These are phyloP conservation scores for Drosophila vallismaia DNA, from an alignment of 2,888 invertebrate species.

Conservation along the genomic window DNA sequence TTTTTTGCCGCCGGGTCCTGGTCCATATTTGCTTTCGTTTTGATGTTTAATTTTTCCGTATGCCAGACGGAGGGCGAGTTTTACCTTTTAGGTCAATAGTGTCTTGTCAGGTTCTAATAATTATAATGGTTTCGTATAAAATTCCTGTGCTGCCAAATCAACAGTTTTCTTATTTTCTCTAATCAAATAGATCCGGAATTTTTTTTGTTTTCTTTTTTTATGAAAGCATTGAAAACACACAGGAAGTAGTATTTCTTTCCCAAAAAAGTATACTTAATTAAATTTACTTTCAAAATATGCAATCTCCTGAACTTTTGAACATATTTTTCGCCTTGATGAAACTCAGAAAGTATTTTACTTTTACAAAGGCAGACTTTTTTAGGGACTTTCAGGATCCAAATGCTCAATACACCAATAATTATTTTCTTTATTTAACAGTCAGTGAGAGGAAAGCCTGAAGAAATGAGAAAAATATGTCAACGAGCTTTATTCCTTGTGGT, in stretches of 20 bases:
- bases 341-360: background rate
- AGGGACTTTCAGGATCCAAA: constrained; percentile 4
- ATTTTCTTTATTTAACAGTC: constrained; percentile 23
- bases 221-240: background rate
- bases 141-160: no score
- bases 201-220: background rate
- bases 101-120: no score
- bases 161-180: no score
- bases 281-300: background rate
- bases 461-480: constrained; percentile 25
- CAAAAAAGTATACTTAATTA: background rate
- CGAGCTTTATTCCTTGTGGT: constrained; percentile 26
- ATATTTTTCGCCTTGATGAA: background rate
- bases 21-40: constrained; percentile 19
- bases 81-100: no score
- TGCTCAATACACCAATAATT: constrained; percentile 24
- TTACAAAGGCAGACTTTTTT: background rate
- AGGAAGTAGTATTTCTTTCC: background rate
- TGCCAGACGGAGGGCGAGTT: background rate
- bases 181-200: no score
- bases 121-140: no score
- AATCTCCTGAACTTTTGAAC: background rate
- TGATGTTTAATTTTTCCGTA: constrained; percentile 10
- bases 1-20: constrained; percentile 3
- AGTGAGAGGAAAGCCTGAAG: constrained; percentile 10